Evolutionary conservation across 2,113 vertebrate species (phyloP), one percentile per base, ranked within the genome.

Genomic region (Dendrocopos noguchii): DNA sequence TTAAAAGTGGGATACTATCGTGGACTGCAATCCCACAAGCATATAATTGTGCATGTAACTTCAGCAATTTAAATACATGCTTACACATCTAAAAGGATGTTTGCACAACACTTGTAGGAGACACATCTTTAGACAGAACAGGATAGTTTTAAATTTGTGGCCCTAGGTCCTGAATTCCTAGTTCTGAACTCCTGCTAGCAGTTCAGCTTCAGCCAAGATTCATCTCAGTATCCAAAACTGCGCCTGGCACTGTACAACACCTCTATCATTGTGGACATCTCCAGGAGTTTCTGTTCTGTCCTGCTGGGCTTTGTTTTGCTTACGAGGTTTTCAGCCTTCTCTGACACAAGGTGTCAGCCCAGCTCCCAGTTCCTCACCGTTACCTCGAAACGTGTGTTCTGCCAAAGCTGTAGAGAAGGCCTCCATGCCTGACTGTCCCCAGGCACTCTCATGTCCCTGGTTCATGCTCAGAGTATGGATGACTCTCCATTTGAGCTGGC

Each of bases 251-350:
- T 24, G 29, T 6, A 2, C 5, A 2, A 34, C 34, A 19, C 15
- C 25, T 66, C 39, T 63, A 27, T 29, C n/a, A 10, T 4, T 59
- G 33, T 15, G 16, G 5, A 16, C 36, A 61, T 53, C 52, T 7
- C 5, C 8, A 2, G 4, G 4, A 12, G 1, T 4, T 4, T 60
- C 3, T 0, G 5, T 72, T n/a, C 17, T 0, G 1, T 34, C 29
- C 47, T 79, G 63, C 64, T 24, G 0, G 4, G 28, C 19, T 77
- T 66, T 80, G 14, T 33, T 70, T 77, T 4, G 1, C 13, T 52
- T 50, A 39, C 13, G 24, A 52, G 17, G 13, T 52, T 31, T 31
- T 56, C 36, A 27, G 33, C 10, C 55, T 80, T 44, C 36, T 57
- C 19, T 0, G 0, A 14, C 33, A 42, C 0, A 1, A 31, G 4